Evolutionary conservation across 2,113 vertebrate genomes (phyloP).

Genomic region (Grammomys dolichurus): DNA sequence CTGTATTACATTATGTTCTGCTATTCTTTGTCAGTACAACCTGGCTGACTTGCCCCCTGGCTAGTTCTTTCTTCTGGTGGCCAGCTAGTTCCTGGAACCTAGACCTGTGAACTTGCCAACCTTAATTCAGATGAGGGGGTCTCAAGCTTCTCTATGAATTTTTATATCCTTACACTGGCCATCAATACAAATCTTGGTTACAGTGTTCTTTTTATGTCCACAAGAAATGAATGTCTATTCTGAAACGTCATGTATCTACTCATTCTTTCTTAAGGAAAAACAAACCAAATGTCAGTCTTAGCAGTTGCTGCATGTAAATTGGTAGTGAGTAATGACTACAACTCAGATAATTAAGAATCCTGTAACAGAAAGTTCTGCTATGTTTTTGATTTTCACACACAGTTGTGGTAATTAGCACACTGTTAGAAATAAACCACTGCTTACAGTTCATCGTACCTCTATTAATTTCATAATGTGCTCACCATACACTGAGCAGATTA

Average conservation of each 20-base stretch:
- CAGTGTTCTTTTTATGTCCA: constrained; percentile 80
- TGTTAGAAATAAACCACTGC: constrained; percentile 80
- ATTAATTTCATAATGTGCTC: constrained; percentile 88
- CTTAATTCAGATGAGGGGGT: too few relatives aligned
- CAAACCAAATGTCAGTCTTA: constrained; percentile 81
- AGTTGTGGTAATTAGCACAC: constrained; percentile 87
- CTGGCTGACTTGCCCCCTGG: too few relatives aligned
- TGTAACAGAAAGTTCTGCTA: constrained; percentile 85
- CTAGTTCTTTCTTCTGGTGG: too few relatives aligned
- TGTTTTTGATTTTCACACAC: constrained; percentile 86
- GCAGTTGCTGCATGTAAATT: constrained; percentile 87
- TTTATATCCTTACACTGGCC: background rate
- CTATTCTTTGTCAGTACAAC: too few relatives aligned
- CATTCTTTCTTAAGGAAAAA: constrained; percentile 74
- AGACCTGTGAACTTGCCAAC: too few relatives aligned
- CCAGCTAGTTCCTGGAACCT: too few relatives aligned
- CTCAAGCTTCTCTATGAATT: too few relatives aligned
- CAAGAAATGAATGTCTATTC: constrained; percentile 82
- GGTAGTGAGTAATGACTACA: constrained; percentile 84
- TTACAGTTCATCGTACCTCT: constrained; percentile 85
- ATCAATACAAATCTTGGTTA: constrained; percentile 84
- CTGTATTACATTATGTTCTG: too few relatives aligned
- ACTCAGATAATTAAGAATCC: constrained; percentile 84
- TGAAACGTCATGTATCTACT: constrained; percentile 82
- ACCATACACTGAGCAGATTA: constrained; percentile 86